Conservation (phyloP, 2,888 invertebrate species). For the Branchipolynoe longqiensis region DNA sequence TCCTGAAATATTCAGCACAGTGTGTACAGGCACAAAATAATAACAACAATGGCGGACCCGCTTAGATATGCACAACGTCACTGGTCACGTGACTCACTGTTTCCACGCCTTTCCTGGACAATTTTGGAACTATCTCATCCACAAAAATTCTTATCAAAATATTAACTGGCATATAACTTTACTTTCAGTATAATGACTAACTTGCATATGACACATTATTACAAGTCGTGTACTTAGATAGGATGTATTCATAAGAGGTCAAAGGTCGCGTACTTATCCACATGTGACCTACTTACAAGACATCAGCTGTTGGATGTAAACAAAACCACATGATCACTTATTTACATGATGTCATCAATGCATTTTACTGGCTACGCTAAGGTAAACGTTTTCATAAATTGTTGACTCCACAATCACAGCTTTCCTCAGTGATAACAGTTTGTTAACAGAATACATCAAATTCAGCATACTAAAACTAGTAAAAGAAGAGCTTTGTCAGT, state of each 20-base stretch:
- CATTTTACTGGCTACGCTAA: too few relatives aligned
- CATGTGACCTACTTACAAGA: conserved; percentile 67
- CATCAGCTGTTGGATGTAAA: conserved; percentile 81
- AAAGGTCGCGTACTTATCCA: conserved; percentile 73
- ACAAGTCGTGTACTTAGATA: not conserved
- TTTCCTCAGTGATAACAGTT: too few relatives aligned
- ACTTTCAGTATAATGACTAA: not conserved
- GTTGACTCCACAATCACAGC: too few relatives aligned
- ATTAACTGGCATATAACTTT: not conserved
- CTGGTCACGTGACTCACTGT: conserved; percentile 74
- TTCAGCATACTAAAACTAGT: too few relatives aligned
- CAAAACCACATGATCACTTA: conserved; percentile 70
- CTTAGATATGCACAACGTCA: conserved; percentile 75
- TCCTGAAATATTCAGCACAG: conserved; percentile 45
- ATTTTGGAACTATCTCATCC: not conserved
- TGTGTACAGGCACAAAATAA: conserved; percentile 75
- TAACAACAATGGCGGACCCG: conserved; percentile 79
- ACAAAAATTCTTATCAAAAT: not conserved
- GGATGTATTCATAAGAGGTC: conserved; percentile 67
- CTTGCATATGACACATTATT: not conserved
- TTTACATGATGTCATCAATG: conserved; percentile 42
- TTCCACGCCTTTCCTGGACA: conserved; percentile 52
- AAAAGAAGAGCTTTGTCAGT: too few relatives aligned
- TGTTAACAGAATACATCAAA: too few relatives aligned
- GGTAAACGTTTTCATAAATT: too few relatives aligned